Evolutionary conservation across 2,113 vertebrate species (phyloP).

Genomic region (Ia io): DNA sequence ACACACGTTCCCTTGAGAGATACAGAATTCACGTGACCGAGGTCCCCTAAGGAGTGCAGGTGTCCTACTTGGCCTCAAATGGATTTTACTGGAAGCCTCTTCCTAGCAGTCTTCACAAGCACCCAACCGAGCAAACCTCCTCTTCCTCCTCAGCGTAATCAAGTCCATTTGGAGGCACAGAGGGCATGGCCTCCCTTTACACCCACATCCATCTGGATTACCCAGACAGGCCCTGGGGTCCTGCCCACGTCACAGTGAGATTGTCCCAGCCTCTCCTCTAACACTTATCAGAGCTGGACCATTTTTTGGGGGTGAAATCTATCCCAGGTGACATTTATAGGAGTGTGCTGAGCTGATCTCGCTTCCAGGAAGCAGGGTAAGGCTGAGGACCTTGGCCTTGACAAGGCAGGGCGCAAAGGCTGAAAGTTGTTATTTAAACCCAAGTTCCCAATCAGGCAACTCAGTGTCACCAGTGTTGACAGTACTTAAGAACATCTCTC

Average conservation of each 20-base stretch:
- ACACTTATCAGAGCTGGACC: slow-evolving; percentile 31
- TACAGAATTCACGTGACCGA: background rate
- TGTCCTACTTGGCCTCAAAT: background rate
- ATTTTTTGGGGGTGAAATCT: background rate
- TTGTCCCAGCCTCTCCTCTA: slow-evolving; percentile 20
- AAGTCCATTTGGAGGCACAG: slow-evolving; percentile 32
- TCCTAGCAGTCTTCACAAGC: background rate
- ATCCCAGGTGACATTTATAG: slow-evolving; percentile 61
- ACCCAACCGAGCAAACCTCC: background rate
- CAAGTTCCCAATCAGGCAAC: background rate
- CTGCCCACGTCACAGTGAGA: background rate
- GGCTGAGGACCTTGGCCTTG: slow-evolving; percentile 47
- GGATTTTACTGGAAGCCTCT: slow-evolving; percentile 12
- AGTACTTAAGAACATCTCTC: background rate
- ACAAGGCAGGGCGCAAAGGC: slow-evolving; percentile 1
- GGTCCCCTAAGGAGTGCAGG: background rate
- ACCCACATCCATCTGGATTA: slow-evolving; percentile 54
- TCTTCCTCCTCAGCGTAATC: slow-evolving; percentile 36
- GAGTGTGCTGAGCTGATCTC: slow-evolving; percentile 20
- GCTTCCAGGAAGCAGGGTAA: slow-evolving; percentile 8
- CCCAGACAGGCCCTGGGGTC: slow-evolving; percentile 33
- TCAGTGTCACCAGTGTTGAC: background rate
- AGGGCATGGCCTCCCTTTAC: slow-evolving; percentile 27
- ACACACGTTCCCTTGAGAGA: background rate
- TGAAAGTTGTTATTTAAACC: background rate